Percentiles rank a stretch among this genome's conserved stretches.
Evolutionary conservation across 1,140 invertebrate genomes (phyloP).

Genomic region (Leptopilina boulardi): DNA sequence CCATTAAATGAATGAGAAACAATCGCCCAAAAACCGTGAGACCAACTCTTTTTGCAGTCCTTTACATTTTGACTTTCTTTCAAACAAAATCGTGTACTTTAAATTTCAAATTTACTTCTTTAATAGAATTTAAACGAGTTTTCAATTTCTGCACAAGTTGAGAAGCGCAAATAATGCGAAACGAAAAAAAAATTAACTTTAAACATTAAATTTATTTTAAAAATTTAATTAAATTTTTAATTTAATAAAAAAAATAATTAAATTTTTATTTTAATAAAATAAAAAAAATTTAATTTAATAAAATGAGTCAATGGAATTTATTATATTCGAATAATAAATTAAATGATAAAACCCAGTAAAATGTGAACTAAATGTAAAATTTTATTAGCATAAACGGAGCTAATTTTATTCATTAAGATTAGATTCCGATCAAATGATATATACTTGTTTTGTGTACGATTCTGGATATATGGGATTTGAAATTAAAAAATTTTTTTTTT

Average conservation of each 20-base stretch:
- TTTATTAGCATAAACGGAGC: neutral
- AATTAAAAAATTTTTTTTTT: neutral
- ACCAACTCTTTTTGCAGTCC: neutral
- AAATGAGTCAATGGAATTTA: neutral
- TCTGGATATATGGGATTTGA: too few relatives aligned
- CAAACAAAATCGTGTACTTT: neutral
- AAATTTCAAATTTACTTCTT: neutral
- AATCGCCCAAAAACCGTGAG: neutral
- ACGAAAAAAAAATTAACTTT: too few relatives aligned
- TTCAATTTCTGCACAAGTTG: neutral
- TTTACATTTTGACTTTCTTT: neutral
- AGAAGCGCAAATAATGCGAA: neutral
- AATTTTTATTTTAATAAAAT: too few relatives aligned
- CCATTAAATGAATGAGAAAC: conserved; percentile 37
- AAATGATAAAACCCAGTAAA: neutral
- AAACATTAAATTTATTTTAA: too few relatives aligned
- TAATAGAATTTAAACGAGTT: neutral
- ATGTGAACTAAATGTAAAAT: neutral
- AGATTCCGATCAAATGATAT: neutral
- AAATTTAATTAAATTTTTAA: too few relatives aligned
- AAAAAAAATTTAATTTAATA: neutral
- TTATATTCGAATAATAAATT: neutral
- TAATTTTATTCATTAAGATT: conserved; percentile 13
- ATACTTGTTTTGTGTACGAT: neutral
- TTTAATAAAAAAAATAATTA: too few relatives aligned